Evolutionary conservation across 2,888 invertebrate species (phyloP).

Genomic region (Ectobius pallidus): DNA sequence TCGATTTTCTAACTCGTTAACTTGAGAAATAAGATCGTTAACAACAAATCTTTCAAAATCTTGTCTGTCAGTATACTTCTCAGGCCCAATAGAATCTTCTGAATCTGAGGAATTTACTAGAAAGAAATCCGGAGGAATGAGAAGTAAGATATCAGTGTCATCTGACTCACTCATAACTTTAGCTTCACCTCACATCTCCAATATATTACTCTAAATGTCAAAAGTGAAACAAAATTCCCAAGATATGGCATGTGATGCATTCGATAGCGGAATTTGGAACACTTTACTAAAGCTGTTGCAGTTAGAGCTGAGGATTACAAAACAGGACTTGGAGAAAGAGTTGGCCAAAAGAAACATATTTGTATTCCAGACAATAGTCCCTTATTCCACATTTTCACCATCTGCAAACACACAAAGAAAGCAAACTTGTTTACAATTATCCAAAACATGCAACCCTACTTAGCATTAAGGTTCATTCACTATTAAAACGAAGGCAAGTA

Average conservation of each 20-base stretch:
- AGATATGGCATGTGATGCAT: too few relatives aligned
- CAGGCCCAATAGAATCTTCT: slow-evolving; percentile 59
- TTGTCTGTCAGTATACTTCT: background rate
- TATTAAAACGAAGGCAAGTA: too few relatives aligned
- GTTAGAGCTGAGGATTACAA: background rate
- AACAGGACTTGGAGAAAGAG: too few relatives aligned
- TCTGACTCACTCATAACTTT: slow-evolving; percentile 72
- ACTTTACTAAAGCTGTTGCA: background rate
- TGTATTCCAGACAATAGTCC: too few relatives aligned
- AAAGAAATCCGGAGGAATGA: slow-evolving; percentile 80
- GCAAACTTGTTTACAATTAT: background rate
- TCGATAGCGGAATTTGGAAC: too few relatives aligned
- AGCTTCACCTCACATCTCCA: background rate
- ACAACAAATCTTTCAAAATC: slow-evolving; percentile 55
- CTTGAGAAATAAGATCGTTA: slow-evolving; percentile 66
- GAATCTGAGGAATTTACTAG: slow-evolving; percentile 59
- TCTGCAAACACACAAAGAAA: slow-evolving; percentile 3
- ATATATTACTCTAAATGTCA: too few relatives aligned
- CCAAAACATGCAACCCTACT: too few relatives aligned
- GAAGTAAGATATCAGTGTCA: slow-evolving; percentile 80
- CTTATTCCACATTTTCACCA: background rate
- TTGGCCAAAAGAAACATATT: too few relatives aligned
- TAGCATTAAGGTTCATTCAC: too few relatives aligned
- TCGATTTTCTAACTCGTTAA: slow-evolving; percentile 62
- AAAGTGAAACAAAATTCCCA: too few relatives aligned